Conservation (phyloP, 2,888 invertebrate genomes). For the Luperina nickerlii region DNA sequence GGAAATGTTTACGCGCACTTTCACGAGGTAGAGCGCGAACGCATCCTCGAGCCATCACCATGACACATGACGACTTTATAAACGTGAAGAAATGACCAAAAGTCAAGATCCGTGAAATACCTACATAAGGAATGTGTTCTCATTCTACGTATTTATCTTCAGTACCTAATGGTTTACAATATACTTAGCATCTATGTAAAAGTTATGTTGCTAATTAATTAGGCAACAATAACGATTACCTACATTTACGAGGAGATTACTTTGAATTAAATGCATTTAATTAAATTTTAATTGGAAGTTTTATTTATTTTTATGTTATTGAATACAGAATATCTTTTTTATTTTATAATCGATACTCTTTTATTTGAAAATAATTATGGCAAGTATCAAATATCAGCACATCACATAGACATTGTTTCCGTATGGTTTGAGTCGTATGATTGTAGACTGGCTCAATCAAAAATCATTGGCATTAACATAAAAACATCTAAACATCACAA, state of each 20-base stretch:
- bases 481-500: neutral
- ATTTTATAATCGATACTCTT: neutral
- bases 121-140: slow-evolving; percentile 35
- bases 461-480: neutral
- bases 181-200: slow-evolving; percentile 13
- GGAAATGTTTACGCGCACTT: slow-evolving; percentile 78
- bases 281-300: neutral
- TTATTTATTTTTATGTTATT: neutral
- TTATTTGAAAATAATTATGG: neutral
- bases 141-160: slow-evolving; percentile 18
- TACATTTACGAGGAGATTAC: slow-evolving; percentile 8
- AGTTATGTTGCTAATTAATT: slow-evolving; percentile 3
- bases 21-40: slow-evolving; percentile 70
- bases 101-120: slow-evolving; percentile 44
- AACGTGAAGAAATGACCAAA: slow-evolving; percentile 44
- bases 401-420: neutral
- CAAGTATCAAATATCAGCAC: neutral
- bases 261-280: neutral
- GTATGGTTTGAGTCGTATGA: neutral
- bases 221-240: slow-evolving; percentile 14
- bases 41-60: slow-evolving; percentile 61
- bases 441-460: neutral
- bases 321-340: neutral
- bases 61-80: slow-evolving; percentile 51
- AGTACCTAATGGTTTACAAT: slow-evolving; percentile 21